phyloP scores from a whole-genome alignment of 2,888 invertebrate genomes.

The Pseudococcus jackbeardsleyi region DNA sequence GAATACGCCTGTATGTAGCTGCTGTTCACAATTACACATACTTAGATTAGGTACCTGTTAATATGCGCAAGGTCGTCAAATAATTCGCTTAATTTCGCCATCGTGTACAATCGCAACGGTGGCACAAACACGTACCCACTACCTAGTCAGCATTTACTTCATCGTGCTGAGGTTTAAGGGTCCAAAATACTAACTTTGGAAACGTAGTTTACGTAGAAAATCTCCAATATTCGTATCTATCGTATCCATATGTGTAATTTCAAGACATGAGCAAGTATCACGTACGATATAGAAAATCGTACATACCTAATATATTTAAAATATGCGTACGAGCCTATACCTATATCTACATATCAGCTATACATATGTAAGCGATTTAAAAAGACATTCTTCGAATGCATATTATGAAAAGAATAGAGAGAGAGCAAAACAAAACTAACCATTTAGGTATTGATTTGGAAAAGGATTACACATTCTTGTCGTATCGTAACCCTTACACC shows the following conservation, averaged over 20 bases:
- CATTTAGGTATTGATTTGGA: not conserved
- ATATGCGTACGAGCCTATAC: too few species aligned
- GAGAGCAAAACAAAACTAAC: not conserved
- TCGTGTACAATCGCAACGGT: too few species aligned
- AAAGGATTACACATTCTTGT: not conserved
- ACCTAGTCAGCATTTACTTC: too few species aligned
- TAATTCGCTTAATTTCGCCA: not conserved
- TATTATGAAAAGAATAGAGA: not conserved
- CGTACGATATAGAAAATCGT: too few species aligned
- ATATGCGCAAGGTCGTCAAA: not conserved
- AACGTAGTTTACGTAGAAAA: too few species aligned
- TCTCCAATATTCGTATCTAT: too few species aligned
- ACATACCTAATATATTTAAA: too few species aligned
- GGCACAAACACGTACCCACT: not conserved
- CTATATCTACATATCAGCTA: too few species aligned
- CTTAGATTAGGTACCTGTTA: not conserved
- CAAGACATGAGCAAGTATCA: too few species aligned
- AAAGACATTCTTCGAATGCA: not conserved
- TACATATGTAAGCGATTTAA: not conserved
- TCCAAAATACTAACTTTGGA: too few species aligned
- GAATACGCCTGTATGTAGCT: not conserved
- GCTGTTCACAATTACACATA: not conserved
- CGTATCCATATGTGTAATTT: too few species aligned
- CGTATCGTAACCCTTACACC: not conserved
- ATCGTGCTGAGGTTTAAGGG: too few species aligned